A percentile compares a stretch with the other conserved stretches of the same genome.
Conservation (phyloP, 2,888 invertebrate species). For the Phengaris alcon region DNA sequence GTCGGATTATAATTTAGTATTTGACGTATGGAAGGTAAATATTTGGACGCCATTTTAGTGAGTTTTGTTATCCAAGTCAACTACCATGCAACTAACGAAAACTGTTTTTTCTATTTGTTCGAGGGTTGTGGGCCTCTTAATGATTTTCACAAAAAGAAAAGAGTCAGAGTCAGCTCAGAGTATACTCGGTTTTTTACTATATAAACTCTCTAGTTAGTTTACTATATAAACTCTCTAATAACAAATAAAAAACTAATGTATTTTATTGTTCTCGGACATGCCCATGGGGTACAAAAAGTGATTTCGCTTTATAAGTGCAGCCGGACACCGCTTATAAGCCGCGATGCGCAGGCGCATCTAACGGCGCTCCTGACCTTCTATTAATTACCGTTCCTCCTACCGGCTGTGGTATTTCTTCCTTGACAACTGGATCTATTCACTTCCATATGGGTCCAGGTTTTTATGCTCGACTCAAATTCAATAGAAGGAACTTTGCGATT, state of each 20-base stretch:
- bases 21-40: no score
- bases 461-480: constrained; percentile 18
- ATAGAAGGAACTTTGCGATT: not conserved
- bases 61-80: no score
- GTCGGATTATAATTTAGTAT: no score
- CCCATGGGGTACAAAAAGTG: constrained; percentile 34
- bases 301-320: constrained; percentile 43
- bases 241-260: constrained; percentile 10
- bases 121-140: no score
- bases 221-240: not conserved
- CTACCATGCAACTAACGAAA: no score
- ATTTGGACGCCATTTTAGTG: no score
- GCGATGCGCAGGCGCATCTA: constrained; percentile 64
- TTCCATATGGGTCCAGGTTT: constrained; percentile 27
- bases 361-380: constrained; percentile 70
- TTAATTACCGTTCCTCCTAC: constrained; percentile 72
- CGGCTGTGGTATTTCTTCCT: constrained; percentile 48
- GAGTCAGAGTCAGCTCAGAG: no score
- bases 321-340: constrained; percentile 65
- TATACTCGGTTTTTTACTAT: no score
- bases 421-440: constrained; percentile 35
- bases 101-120: no score
- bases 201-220: not conserved
- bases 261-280: constrained; percentile 20
- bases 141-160: no score